Evolutionary conservation across 2,113 vertebrate species (phyloP).

Genomic region (Platichthys flesus): DNA sequence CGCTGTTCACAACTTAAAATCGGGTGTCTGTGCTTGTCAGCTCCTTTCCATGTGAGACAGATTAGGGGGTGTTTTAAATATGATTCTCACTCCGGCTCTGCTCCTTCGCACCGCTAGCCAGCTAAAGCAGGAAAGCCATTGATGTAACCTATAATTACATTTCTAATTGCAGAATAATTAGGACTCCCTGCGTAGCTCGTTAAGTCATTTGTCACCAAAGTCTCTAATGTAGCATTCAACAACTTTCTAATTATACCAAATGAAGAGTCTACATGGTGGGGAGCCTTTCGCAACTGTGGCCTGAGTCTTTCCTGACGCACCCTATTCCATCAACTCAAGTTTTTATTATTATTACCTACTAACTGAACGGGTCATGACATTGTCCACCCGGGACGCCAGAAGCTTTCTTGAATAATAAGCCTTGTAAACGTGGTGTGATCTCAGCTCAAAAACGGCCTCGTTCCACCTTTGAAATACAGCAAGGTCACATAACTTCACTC

Average conservation of each 20-base stretch:
- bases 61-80: conserved; percentile 57
- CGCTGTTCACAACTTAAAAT: conserved; percentile 2
- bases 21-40: conserved; percentile 4
- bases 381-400: not conserved
- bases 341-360: not conserved
- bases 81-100: conserved; percentile 52
- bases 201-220: conserved; percentile 80
- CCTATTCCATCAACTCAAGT: not conserved
- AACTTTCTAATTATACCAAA: conserved; percentile 76
- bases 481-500: conserved; percentile 33
- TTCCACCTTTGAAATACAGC: conserved; percentile 19
- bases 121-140: conserved; percentile 14
- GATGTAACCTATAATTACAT: conserved; percentile 78
- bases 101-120: conserved; percentile 51
- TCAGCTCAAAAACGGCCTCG: conserved; percentile 6
- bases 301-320: not conserved
- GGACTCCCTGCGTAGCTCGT: conserved; percentile 76
- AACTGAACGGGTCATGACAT: not conserved
- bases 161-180: conserved; percentile 84
- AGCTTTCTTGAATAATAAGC: conserved; percentile 4
- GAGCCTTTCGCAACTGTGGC: conserved; percentile 37
- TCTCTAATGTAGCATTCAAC: conserved; percentile 74
- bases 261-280: conserved; percentile 53
- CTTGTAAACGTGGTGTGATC: not conserved
- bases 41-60: conserved; percentile 56